phyloP scores from a whole-genome alignment of 92 coral and sea anemone species.

The Micromussa lordhowensis region DNA sequence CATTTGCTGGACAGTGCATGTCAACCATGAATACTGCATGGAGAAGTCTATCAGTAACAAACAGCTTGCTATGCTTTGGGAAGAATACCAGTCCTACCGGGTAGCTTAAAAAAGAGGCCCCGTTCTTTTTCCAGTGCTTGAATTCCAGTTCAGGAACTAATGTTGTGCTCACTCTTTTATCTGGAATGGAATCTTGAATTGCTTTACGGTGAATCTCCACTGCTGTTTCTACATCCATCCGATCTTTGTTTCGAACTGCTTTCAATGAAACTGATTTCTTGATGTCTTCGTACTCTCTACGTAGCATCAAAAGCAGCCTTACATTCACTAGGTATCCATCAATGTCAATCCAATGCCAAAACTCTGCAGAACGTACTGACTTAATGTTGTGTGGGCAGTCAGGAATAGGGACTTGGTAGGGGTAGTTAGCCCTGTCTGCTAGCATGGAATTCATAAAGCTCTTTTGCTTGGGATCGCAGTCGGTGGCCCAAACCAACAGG shows the following conservation, averaged over 20 bases:
- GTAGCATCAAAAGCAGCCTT: constrained; percentile 49
- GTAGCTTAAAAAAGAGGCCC: constrained; percentile 33
- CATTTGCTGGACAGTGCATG: constrained; percentile 69
- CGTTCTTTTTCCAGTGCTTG: constrained; percentile 50
- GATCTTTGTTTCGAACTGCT: constrained; percentile 37
- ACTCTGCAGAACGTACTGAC: constrained; percentile 67
- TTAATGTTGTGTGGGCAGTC: constrained; percentile 77
- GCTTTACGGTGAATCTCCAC: constrained; percentile 41
- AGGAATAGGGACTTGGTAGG: constrained; percentile 65
- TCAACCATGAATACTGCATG: constrained; percentile 59
- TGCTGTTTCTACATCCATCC: constrained; percentile 62
- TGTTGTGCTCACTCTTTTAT: constrained; percentile 33
- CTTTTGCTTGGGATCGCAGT: no score
- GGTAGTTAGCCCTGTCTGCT: constrained; percentile 48
- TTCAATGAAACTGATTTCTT: constrained; percentile 48
- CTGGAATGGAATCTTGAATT: constrained; percentile 38
- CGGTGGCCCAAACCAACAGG: no score
- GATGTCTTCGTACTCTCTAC: constrained; percentile 48
- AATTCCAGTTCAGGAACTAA: constrained; percentile 62
- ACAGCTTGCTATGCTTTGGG: constrained; percentile 60
- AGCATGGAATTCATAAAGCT: constrained; percentile 1
- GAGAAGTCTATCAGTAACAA: constrained; percentile 55
- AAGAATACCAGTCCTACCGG: constrained; percentile 58
- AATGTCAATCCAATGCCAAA: constrained; percentile 68
- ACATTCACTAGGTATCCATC: constrained; percentile 44